Evolutionary conservation across 2,113 vertebrate species (phyloP).

Genomic region (Rhea americana): DNA sequence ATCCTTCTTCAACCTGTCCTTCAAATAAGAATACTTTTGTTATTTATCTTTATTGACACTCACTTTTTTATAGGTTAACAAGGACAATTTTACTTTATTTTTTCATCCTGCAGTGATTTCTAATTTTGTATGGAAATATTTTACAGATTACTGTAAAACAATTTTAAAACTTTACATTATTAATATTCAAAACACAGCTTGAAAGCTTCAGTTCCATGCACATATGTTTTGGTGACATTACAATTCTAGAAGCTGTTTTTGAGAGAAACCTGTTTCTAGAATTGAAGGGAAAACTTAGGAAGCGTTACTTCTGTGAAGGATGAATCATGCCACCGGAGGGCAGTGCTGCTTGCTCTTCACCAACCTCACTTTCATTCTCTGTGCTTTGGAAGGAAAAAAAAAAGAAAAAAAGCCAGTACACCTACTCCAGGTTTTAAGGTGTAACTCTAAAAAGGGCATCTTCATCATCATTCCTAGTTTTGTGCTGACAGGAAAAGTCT

Average conservation of each 20-base stretch:
- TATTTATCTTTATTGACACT: not conserved
- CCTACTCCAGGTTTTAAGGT: not conserved
- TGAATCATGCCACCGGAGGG: conserved; percentile 30
- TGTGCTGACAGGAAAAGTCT: not conserved
- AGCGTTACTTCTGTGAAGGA: not conserved
- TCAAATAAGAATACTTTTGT: not conserved
- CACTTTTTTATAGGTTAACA: not conserved
- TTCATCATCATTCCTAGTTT: not conserved
- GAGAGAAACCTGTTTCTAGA: not conserved
- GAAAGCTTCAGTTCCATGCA: not conserved
- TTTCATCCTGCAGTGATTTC: not conserved
- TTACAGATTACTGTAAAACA: not conserved
- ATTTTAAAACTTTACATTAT: not conserved
- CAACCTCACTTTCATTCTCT: fast-evolving
- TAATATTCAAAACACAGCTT: not conserved
- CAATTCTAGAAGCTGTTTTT: not conserved
- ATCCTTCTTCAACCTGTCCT: not conserved
- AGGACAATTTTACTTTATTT: not conserved
- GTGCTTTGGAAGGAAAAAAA: not conserved
- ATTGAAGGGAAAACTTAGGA: not conserved
- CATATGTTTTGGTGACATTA: not conserved
- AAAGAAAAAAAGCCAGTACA: fast-evolving
- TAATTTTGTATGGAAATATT: not conserved
- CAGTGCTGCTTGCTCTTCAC: conserved; percentile 60
- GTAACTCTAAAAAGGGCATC: not conserved